These are phyloP conservation scores for Oryzias javanicus DNA, from an alignment of 2,113 vertebrate species.

Conservation along the genomic window DNA sequence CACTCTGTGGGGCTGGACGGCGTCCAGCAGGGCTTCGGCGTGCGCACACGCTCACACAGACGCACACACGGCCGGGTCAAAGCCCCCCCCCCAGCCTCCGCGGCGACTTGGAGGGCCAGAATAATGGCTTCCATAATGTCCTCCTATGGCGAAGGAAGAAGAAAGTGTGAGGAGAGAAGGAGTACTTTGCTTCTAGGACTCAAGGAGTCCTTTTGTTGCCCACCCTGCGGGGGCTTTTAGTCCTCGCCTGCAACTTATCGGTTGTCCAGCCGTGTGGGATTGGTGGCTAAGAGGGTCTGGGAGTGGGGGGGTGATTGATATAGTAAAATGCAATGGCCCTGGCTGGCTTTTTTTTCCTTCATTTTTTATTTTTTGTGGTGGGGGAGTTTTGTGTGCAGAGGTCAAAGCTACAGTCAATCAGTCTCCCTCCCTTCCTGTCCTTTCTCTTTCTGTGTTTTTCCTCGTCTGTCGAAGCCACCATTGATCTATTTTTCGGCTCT, in stretches of 20 bases:
- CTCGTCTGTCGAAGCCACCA: slow-evolving; percentile 18
- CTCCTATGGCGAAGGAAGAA: slow-evolving; percentile 44
- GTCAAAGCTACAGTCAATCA: slow-evolving; percentile 57
- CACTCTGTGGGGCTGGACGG: slow-evolving; percentile 32
- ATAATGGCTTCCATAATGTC: slow-evolving; percentile 64
- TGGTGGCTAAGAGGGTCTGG: slow-evolving; percentile 37
- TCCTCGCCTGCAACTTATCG: slow-evolving; percentile 56
- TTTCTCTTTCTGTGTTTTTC: slow-evolving; percentile 24
- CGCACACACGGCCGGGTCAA: slow-evolving; percentile 28
- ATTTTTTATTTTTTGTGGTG: slow-evolving; percentile 5
- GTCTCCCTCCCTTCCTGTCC: slow-evolving; percentile 30
- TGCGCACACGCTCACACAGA: slow-evolving; percentile 4
- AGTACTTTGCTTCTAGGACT: slow-evolving; percentile 55
- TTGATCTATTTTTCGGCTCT: slow-evolving; percentile 55
- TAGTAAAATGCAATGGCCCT: slow-evolving; percentile 43
- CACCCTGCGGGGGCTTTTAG: slow-evolving; percentile 63
- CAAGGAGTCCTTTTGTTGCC: slow-evolving; percentile 62
- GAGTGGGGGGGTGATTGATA: slow-evolving; percentile 48
- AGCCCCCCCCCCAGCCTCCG: slow-evolving; percentile 23
- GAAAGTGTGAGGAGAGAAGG: slow-evolving; percentile 47
- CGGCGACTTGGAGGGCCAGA: slow-evolving; percentile 51
- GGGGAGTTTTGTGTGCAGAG: slow-evolving; percentile 42
- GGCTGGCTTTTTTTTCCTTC: slow-evolving; percentile 20
- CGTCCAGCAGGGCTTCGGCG: slow-evolving; percentile 29
- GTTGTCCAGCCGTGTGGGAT: slow-evolving; percentile 53